Evolutionary conservation across 2,797 vertebrate genomes (phyloP).

Genomic region (Acrossocheilus fasciatus): DNA sequence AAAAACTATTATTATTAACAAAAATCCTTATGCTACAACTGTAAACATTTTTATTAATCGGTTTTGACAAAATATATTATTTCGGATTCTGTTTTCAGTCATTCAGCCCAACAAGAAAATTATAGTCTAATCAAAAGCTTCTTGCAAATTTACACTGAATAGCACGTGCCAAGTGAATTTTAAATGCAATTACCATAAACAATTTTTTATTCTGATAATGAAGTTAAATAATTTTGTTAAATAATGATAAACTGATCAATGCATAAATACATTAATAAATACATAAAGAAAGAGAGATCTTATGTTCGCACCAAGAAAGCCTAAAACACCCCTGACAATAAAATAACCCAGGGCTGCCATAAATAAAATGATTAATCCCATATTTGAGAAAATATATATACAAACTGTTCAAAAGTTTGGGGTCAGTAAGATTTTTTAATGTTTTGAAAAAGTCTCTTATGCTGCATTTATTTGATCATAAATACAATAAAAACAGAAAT

Average conservation of each 20-base stretch:
- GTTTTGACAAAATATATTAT: not conserved
- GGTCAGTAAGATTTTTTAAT: not conserved
- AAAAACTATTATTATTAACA: not conserved
- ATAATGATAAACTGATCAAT: not conserved
- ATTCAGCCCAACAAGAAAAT: not conserved
- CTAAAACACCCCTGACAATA: too few species aligned
- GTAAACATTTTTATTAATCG: not conserved
- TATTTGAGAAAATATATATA: too few species aligned
- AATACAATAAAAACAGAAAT: not conserved
- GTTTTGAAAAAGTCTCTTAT: not conserved
- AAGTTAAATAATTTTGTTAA: not conserved
- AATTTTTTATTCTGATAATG: not conserved
- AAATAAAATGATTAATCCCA: not conserved
- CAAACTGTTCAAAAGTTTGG: not conserved
- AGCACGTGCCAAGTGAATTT: not conserved
- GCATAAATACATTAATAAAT: not conserved
- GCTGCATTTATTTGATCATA: not conserved
- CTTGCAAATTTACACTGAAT: not conserved
- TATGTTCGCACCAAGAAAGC: not conserved
- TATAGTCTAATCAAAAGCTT: not conserved
- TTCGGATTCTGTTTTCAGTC: not conserved
- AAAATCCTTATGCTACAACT: not conserved
- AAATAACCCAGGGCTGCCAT: too few species aligned
- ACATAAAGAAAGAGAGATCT: not conserved
- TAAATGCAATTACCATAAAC: not conserved